Base-by-base conservation (phyloP, 2,888 invertebrate genomes). In the Tholera decimalis region DNA sequence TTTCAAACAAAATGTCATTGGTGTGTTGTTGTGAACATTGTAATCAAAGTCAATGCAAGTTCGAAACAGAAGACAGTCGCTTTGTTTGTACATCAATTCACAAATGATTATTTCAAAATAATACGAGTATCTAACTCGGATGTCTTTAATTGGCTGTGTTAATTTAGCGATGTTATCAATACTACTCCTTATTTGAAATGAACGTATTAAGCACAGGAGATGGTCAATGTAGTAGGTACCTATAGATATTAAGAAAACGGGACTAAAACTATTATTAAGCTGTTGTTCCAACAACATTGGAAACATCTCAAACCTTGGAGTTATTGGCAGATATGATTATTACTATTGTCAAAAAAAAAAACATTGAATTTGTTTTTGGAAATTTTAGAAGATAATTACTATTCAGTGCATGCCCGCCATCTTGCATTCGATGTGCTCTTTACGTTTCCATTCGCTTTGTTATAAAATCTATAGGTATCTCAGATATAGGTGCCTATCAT, bases 361-460 rank as follows among this genome's bases (percentile, higher is more conserved):
- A 43, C 0, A 4, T 41, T 18, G 35, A 39, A 11, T 35, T 37
- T 53, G 53, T 59, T 53, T 53, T 63, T 63, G 43, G 51, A 9
- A 47, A 46, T 33, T 8, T 47, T 22, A 20, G 22, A 9, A 28
- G 59, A 55, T 67, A 56, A 63, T 69, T 73, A 70, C 37, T 46
- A 63, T 54, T 53, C 59, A 47, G 44, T 64, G 64, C 57, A 64
- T 54, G 43, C 55, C 30, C 22, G 59, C 26, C 8, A 28, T 44
- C 26, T 64, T 53, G 49, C 46, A 64, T 43, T 60, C 33, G 41
- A 47, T 50, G 59, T 69, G 70, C 46, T 74, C 70, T 58, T 75
- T 50, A 30, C 37, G 24, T 47, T 60, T 49, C 60, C 75, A 70
- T 70, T 74, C 75, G 35, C 60, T 74, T 59, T 28, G 33, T 59